Evolutionary conservation across 1,140 invertebrate species (phyloP), one percentile per base, ranked within the genome.

Genomic region (Chelonus insularis): DNA sequence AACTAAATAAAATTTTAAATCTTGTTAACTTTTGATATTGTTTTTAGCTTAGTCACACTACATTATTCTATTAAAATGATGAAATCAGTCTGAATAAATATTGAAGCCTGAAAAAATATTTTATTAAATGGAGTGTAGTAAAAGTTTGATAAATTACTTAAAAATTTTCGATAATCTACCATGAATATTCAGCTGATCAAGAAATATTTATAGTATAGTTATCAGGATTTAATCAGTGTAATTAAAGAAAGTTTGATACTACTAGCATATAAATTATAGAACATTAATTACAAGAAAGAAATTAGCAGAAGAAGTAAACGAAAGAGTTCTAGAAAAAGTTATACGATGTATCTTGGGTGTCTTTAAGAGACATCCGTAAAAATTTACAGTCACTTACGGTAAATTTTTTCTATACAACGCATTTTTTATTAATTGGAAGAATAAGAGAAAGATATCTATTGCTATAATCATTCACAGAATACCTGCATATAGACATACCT

Each of bases 401-500:
- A 25, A 21, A 52, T 60, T n/a, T n/a, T n/a, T n/a, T n/a, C n/a
- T n/a, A n/a, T n/a, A n/a, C n/a, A n/a, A n/a, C n/a, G n/a, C n/a
- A 16, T 16, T 11, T 50, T 50, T 0, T 7, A 23, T 34, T 51
- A 72, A 73, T 71, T 75, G 67, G 66, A 59, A 29, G 45, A 51
- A 43, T 32, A 25, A 59, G 34, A 43, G 21, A 60, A n/a, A 60
- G 20, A 52, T 60, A 54, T 21, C 36, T 52, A 60, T n/a, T 14
- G 68, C 68, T 66, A 70, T 64, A 71, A 64, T 71, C 78, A 78
- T 76, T 72, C 68, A 61, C 69, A 77, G 73, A 64, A 73, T 77
- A 73, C 74, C 72, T 77, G 77, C 74, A 75, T 67, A 75, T 76
- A 60, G 72, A 79, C 77, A 78, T 81, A 81, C 79, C 79, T 81